These are phyloP conservation scores for Ischnura elegans DNA, from an alignment of 2,888 invertebrate genomes.

Conservation along the genomic window DNA sequence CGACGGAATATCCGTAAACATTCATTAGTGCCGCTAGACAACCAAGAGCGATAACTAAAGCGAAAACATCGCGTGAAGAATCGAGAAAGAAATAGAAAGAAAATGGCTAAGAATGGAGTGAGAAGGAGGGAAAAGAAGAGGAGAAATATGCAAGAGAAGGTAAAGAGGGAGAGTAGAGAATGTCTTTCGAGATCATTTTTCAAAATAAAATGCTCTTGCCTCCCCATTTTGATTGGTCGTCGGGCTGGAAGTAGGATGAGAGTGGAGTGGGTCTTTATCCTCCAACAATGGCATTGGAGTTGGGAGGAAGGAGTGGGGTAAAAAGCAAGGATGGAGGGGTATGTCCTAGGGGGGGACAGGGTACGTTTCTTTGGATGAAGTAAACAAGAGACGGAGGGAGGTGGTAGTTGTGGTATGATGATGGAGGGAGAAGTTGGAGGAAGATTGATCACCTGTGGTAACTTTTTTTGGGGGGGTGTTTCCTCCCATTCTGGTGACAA, in stretches of 20 bases:
- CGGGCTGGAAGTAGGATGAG: neutral
- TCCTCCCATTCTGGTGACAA: slow-evolving; percentile 4
- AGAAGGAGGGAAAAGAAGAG: neutral
- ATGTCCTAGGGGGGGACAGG: neutral
- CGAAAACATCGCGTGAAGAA: neutral
- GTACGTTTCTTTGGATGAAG: neutral
- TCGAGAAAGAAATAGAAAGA: neutral
- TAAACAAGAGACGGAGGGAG: slow-evolving; percentile 23
- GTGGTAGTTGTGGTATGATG: neutral
- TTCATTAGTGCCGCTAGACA: neutral
- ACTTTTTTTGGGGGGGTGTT: neutral
- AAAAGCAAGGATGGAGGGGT: neutral
- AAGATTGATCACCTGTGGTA: slow-evolving; percentile 57
- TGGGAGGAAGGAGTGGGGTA: neutral
- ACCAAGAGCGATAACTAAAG: too few species aligned
- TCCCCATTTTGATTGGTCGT: slow-evolving; percentile 63
- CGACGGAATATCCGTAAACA: slow-evolving; percentile 7
- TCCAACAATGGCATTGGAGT: neutral
- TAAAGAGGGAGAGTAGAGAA: neutral
- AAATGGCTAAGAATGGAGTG: neutral
- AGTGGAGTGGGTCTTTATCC: too few species aligned
- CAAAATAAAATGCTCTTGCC: slow-evolving; percentile 43
- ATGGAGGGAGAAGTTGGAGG: slow-evolving; percentile 16
- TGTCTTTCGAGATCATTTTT: slow-evolving; percentile 64
- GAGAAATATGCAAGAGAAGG: neutral